These are phyloP conservation scores for Macaria liturata DNA, from an alignment of 2,888 invertebrate species.

Conservation along the genomic window DNA sequence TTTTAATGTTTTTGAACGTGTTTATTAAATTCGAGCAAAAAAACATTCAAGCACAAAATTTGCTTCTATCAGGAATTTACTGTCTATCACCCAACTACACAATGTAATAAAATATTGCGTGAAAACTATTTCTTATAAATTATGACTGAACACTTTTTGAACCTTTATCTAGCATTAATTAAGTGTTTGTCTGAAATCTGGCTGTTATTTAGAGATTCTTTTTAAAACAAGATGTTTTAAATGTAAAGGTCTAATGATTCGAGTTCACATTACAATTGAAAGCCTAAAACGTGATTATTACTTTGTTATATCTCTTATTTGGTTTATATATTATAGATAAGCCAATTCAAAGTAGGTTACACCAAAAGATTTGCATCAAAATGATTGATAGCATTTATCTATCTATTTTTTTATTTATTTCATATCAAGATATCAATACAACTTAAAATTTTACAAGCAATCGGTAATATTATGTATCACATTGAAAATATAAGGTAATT, in stretches of 20 bases:
- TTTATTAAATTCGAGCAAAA: too few species aligned
- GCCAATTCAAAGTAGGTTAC: neutral
- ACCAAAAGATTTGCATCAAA: neutral
- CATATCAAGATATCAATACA: neutral
- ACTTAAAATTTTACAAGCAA: neutral
- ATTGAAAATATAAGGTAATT: too few species aligned
- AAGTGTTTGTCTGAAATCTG: slow-evolving; percentile 63
- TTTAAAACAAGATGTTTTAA: slow-evolving; percentile 36
- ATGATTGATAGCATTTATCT: neutral
- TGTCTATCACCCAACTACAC: neutral
- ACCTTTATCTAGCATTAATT: slow-evolving; percentile 62
- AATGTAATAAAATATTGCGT: slow-evolving; percentile 3
- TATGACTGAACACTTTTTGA: slow-evolving; percentile 77
- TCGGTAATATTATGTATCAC: neutral
- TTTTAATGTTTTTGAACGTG: too few species aligned
- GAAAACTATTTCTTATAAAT: slow-evolving; percentile 68
- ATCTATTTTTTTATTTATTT: neutral
- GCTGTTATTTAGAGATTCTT: slow-evolving; percentile 70
- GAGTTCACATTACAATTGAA: slow-evolving; percentile 22
- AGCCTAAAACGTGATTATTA: neutral
- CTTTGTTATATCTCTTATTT: slow-evolving; percentile 2
- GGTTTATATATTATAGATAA: neutral
- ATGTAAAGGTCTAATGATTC: slow-evolving; percentile 15
- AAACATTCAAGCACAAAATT: too few species aligned
- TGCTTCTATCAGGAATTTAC: too few species aligned